Evolutionary conservation across 1,140 invertebrate species (phyloP).

Genomic region (Dufourea novaeangliae): DNA sequence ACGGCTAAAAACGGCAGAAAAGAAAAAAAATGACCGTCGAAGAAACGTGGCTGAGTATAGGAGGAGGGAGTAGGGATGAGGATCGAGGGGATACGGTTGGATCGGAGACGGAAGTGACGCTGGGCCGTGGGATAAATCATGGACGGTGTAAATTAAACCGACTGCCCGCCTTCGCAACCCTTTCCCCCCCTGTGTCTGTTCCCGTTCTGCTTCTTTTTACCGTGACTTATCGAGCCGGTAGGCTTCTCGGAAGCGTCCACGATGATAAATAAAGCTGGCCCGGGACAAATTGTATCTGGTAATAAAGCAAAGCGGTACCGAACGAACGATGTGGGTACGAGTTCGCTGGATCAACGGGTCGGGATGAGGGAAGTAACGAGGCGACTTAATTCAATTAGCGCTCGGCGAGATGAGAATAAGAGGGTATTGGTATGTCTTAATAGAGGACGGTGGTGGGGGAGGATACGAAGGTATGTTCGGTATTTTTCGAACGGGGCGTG

Average conservation of each 20-base stretch:
- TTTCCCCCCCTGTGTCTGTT: background rate
- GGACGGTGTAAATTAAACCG: constrained; percentile 65
- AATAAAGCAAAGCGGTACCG: constrained; percentile 13
- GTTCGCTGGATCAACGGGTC: constrained; percentile 13
- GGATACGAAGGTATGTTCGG: no score
- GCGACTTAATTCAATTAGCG: constrained; percentile 61
- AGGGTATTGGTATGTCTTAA: no score
- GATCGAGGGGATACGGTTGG: background rate
- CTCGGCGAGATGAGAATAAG: constrained; percentile 11
- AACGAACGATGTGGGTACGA: background rate
- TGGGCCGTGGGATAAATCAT: constrained; percentile 62
- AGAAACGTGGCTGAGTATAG: background rate
- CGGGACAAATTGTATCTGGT: constrained; percentile 68
- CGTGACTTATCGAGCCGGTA: constrained; percentile 63
- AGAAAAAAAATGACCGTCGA: constrained; percentile 25
- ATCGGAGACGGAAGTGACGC: constrained; percentile 63
- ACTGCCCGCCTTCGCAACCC: constrained; percentile 48
- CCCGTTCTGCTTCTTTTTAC: constrained; percentile 5
- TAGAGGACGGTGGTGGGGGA: no score
- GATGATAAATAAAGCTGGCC: constrained; percentile 59
- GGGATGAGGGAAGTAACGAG: constrained; percentile 56
- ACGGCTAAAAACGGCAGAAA: constrained; percentile 31
- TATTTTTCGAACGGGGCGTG: no score
- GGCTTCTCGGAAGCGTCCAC: constrained; percentile 51
- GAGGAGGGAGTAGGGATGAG: background rate